Evolutionary conservation across 2,888 invertebrate species (phyloP), one percentile per base, ranked within the genome.

Genomic region (Eustalomyia histrio): DNA sequence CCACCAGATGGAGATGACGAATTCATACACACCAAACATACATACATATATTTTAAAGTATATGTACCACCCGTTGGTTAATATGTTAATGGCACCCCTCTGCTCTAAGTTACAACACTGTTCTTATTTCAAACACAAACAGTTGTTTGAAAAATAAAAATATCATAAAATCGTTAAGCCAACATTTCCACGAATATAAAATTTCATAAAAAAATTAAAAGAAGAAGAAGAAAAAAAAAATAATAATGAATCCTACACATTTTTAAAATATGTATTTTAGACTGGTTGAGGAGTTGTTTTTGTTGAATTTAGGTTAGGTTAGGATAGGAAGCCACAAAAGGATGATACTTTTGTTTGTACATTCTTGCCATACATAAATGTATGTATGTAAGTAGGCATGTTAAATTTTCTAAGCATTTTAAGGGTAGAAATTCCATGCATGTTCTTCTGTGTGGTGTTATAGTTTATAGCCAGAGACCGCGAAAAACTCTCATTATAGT

Each of bases 121-220:
- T 47, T 47, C 12, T 29, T 29, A 29, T 29, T 29, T 47, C n/a
- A 47, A 47, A 47, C n/a, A 47, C 43, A 14, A 47, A 47, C 43
- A n/a, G 43, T 47, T 47, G n/a, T 47, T 47, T 47, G 43, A n/a
- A n/a, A 12, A 39, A 65, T 3, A 24, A 24, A 24, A 55, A 67
- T 57, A 67, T 67, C 67, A 67, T 67, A 57, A 55, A 67, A 67
- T 67, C 67, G 55, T 67, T 39, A 67, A 67, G 43, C 55, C 67
- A 67, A 67, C 67, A 67, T 67, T 67, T 67, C 67, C 67, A 67
- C 67, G 67, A 67, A 67, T 67, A 67, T 67, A 67, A 55, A 67
- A 67, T 67, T 67, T 67, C 67, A 67, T 53, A 67, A 55, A 57
- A 24, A 53, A 12, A 12, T 12, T 12, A n/a, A n/a, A 47, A 47